Evolutionary conservation across 2,888 invertebrate genomes (phyloP).

Genomic region (Platycheirus albimanus): DNA sequence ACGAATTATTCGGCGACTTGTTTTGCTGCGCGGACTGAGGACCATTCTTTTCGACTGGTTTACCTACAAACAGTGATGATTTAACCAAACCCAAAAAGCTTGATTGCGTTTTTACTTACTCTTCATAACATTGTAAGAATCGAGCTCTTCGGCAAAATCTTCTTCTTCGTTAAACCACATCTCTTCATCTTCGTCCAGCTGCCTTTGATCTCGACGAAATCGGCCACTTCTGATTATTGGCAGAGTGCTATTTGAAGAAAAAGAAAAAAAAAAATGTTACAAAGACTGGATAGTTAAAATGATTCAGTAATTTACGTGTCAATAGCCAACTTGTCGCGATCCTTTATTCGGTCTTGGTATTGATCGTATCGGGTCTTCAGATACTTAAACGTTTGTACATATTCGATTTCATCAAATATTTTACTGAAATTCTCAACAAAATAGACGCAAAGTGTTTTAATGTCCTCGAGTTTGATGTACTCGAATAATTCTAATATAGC

Average conservation of each 20-base stretch:
- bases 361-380: slow-evolving; percentile 94
- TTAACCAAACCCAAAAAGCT: slow-evolving; percentile 24
- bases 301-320: slow-evolving; percentile 85
- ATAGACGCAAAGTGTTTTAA: slow-evolving; percentile 94
- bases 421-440: slow-evolving; percentile 98
- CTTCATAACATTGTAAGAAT: slow-evolving; percentile 82
- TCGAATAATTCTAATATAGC: slow-evolving; percentile 99
- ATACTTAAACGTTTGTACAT: slow-evolving; percentile 98
- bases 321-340: slow-evolving; percentile 89
- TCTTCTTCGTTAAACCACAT: slow-evolving; percentile 99
- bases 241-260: slow-evolving; percentile 75
- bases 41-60: slow-evolving; percentile 80
- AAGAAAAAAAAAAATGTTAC: background rate
- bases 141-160: slow-evolving; percentile 91
- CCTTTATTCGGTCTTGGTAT: slow-evolving; percentile 94
- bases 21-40: slow-evolving; percentile 80
- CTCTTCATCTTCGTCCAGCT: slow-evolving; percentile 98
- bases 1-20: slow-evolving; percentile 80
- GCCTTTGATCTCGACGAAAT: slow-evolving; percentile 95
- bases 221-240: slow-evolving; percentile 89
- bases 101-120: slow-evolving; percentile 77
- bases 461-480: slow-evolving; percentile 97
- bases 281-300: background rate
- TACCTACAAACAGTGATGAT: slow-evolving; percentile 52
- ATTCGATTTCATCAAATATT: slow-evolving; percentile 96